These are phyloP conservation scores for Andrena praecox DNA, from an alignment of 2,888 invertebrate species.

Conservation along the genomic window DNA sequence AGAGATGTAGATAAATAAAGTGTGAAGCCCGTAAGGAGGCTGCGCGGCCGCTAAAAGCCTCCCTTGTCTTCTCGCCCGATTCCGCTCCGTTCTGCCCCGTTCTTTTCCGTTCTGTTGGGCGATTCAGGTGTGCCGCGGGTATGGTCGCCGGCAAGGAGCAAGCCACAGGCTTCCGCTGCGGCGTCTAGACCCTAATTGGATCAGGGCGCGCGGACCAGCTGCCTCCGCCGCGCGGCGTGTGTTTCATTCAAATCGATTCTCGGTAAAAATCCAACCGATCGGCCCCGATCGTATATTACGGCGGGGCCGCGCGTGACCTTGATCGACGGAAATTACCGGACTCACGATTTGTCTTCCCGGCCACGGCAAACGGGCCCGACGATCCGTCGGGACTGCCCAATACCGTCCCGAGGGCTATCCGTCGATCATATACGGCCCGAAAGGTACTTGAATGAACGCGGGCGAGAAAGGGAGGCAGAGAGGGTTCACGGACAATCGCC, in stretches of 20 bases:
- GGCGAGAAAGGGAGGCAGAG: conserved; percentile 2
- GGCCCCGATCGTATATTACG: conserved; percentile 58
- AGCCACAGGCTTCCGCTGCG: conserved; percentile 1
- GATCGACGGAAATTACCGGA: conserved; percentile 66
- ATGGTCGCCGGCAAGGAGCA: background rate
- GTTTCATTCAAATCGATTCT: conserved; percentile 73
- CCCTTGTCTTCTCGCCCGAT: conserved; percentile 19
- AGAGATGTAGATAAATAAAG: conserved; percentile 75
- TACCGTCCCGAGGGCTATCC: conserved; percentile 1
- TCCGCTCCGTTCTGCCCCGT: conserved; percentile 10
- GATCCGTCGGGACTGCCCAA: background rate
- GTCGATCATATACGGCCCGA: conserved; percentile 3
- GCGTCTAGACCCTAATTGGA: conserved; percentile 73
- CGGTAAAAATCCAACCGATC: conserved; percentile 63
- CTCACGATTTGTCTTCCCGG: conserved; percentile 73
- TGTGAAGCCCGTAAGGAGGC: conserved; percentile 66
- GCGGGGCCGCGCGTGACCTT: conserved; percentile 47
- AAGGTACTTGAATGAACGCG: background rate
- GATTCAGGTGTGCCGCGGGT: conserved; percentile 47
- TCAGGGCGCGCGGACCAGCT: conserved; percentile 59
- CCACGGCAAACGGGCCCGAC: conserved; percentile 41
- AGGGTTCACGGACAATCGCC: background rate
- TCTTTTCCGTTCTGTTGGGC: conserved; percentile 2
- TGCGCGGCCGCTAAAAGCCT: conserved; percentile 27
- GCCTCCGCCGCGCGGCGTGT: conserved; percentile 49